Base-by-base conservation (phyloP, 2,888 invertebrate genomes). In the Drosophila austrosaltans region DNA sequence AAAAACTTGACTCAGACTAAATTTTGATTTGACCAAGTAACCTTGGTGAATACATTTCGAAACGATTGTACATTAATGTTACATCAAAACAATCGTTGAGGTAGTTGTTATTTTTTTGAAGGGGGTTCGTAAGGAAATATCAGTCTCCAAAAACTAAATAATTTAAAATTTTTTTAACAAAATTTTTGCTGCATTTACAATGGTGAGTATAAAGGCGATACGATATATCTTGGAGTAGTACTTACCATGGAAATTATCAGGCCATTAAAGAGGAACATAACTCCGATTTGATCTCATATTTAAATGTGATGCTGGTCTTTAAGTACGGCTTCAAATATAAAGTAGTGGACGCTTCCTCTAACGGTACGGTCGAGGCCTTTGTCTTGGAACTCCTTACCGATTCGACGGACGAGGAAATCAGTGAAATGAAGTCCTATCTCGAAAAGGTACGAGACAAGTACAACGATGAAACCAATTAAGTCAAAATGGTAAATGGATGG, bases 251-350 rank as follows among this genome's bases (percentile, higher is more conserved):
- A 20, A 22, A 48, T 20, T 20, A 8, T 22, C 20, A 57, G 57
- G 56, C 56, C 36, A 57, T 57, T 16, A 5, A 36, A 20, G 56
- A 57, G 30, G n/a, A 22, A 10, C 8, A 20, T 12, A 57, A 36
- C 12, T 22, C 8, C 10, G 22, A 3, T 7, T 32, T 57, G 5
- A 20, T 57, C 20, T 7, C 16, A 6, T 57, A 22, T 36, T 32
- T 36, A 22, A 57, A 57, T n/a, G 1, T 7, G 6, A 57, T 39
- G 39, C 7, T 57, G n/a, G 10, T 3, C 22, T 22, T 6, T n/a
- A 57, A 36, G 10, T 57, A 22, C 5, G 57, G 57, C 1, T 39
- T 22, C 22, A 57, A 57, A 20, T 57, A 5, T 10, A 22, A 36
- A 39, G 22, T 57, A 6, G 12, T 39, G 39, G 6, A 2, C 3